Evolutionary conservation across 2,888 invertebrate species (phyloP), one percentile per base, ranked within the genome.

Genomic region (Melanotus villosus): DNA sequence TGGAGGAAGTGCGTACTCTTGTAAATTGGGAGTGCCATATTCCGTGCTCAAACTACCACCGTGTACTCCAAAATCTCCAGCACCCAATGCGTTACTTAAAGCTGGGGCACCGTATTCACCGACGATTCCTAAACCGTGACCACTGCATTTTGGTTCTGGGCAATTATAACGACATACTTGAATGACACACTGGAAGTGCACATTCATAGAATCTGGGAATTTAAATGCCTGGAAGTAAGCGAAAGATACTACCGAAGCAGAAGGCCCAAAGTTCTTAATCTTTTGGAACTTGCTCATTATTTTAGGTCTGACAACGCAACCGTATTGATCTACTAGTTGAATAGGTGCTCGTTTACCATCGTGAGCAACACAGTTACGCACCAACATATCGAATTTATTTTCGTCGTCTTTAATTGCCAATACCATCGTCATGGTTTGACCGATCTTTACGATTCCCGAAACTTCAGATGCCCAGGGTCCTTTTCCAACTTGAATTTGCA

Each of bases 401-500:
- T 97, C 97, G 78, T 97, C 96, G 78, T 97, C 97, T 85, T 97
- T 97, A 80, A 97, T 97, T 18, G 97, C 97, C 69, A 97, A 87
- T 9, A 97, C 97, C 97, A 97, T 97, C 9, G 97, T 97, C 97
- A 97, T 97, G 0, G 97, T 97, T 83, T 97, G 97, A 19, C 97
- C 97, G 75, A 97, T 97, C 86, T 97, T 97, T 7, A 97, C 97
- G 80, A 97, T 96, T 62, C 97, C 97, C 0, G 96, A 96, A 30
- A 97, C 97, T 86, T 97, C 97, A 10, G 95, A 95, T n/a, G 97
- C 97, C 97, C 97, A 97, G 0, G 97, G 97, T 75, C 97, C 97
- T 83, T 97, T 97, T 64, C 97, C 97, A 47, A 96, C 96, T 86
- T 97, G 97, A 78, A 97, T 97, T 85, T 97, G 97, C 97, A 97